Base-by-base conservation (phyloP, 2,113 vertebrate genomes). In the Canis aureus region DNA sequence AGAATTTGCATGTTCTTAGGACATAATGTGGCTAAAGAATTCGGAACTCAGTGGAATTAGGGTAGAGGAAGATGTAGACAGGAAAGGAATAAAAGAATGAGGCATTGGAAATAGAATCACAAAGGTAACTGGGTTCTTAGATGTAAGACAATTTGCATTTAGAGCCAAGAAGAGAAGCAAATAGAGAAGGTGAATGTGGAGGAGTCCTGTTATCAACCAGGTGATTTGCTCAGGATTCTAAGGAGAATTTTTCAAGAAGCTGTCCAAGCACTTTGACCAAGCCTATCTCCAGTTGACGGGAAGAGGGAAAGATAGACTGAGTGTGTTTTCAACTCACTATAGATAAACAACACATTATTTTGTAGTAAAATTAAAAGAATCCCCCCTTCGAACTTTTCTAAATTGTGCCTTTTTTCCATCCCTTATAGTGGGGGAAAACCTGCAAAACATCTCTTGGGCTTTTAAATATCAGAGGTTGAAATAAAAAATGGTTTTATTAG, bases 391-490 rank as follows among this genome's bases (percentile, higher is more conserved):
- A 89, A 67, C 7, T 27, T 67, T 29, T 55, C 69, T 71, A 84
- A 89, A 35, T 57, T 92, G 16, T 89, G 43, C n/a, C 67, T 15
- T 79, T 89, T 64, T 32, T 64, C 43, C 38, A n/a, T 73, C 71
- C 11, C 7, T 95, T 29, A 55, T 29, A 16, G 22, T 43, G 8
- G 29, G 43, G 11, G 5, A 35, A 60, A n/a, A 3, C 23, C 27
- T 71, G 20, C 5, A 64, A 84, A 84, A 89, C 35, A 32, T 38
- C 71, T 79, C 17, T 84, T 27, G 29, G 49, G 55, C 7, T 87
- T 96, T 94, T 82, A 66, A 87, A 53, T 62, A 76, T 59, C 16
- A 83, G 29, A 25, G n/a, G n/a, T 71, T 87, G 80, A 87, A 95
- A 76, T 86, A 82, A 86, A 81, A 19, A 60, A 60, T 55, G n/a